Evolutionary conservation across 2,113 vertebrate species (phyloP), one percentile per base, ranked within the genome.

Genomic region (Calypte anna): DNA sequence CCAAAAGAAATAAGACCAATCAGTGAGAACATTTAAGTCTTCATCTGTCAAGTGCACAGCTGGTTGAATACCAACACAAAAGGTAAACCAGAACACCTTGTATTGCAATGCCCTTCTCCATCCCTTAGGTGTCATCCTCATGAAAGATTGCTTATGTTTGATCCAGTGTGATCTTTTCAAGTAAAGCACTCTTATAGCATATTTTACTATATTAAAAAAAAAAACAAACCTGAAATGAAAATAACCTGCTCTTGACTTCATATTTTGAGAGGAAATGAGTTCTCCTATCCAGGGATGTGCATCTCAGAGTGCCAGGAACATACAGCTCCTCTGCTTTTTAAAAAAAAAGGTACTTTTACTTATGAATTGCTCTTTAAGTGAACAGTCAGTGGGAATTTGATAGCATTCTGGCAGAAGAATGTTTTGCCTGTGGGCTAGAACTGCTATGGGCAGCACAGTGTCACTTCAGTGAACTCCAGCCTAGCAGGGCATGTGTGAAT

Each of bases 401-500:
- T 54, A 93, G 92, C 43, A n/a, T 92, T 94, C 93, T 81, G 62
- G 88, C 62, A 86, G 89, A 86, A 90, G 83, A 92, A 89, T 86
- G 88, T 94, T 94, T 96, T 91, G 77, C 88, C 94, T 96, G 84
- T 50, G 78, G 89, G 80, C 62, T 77, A 73, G 58, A 79, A 62
- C 30, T 55, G 88, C 94, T 89, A 25, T 19, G 79, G 96, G 96
- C 93, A 94, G 88, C 73, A 77, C 15, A 68, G 85, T 94, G 95
- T 93, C 93, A 90, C 89, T 94, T 91, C 94, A 93, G 11, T 94
- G 93, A 97, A 96, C 87, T 92, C 73, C 72, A 76, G 64, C 54
- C 44, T 24, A 96, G 40, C 88, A 81, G 89, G 82, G 87, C 77
- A 62, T 53, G n/a, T 93, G 84, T 97, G 92, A 97, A 97, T 92